Evolutionary conservation across 2,797 vertebrate genomes (phyloP).

Genomic region (Coendou prehensilis): DNA sequence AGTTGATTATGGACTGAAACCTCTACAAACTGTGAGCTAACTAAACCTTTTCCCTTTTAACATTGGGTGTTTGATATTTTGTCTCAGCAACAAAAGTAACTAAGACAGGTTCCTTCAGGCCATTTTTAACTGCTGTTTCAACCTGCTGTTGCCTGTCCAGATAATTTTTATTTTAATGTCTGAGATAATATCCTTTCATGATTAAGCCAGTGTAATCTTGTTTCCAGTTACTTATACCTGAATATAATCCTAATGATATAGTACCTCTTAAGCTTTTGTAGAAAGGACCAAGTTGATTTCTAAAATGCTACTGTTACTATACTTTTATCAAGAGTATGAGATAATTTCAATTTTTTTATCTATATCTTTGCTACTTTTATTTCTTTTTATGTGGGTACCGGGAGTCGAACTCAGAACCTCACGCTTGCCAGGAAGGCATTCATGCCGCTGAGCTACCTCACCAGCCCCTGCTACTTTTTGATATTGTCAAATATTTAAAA

Average conservation of each 20-base stretch:
- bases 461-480: neutral
- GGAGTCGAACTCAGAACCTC: no score
- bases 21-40: neutral
- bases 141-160: constrained; percentile 25
- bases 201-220: constrained; percentile 64
- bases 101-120: constrained; percentile 10
- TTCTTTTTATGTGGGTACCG: no score
- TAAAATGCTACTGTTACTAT: neutral
- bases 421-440: no score
- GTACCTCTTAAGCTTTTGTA: neutral
- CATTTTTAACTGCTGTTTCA: neutral
- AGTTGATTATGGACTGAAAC: neutral
- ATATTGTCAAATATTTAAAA: constrained; percentile 13
- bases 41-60: neutral
- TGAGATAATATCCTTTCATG: constrained; percentile 70
- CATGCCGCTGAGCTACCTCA: no score
- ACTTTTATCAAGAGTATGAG: neutral
- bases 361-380: neutral
- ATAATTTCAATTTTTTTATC: neutral
- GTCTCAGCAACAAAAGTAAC: neutral
- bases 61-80: neutral
- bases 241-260: constrained; percentile 14
- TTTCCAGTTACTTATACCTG: constrained; percentile 67
- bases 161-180: constrained; percentile 67
- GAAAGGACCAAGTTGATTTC: constrained; percentile 44